These are phyloP conservation scores for Malacoctenus gilli DNA, from an alignment of 2,797 vertebrate genomes.

Conservation along the genomic window DNA sequence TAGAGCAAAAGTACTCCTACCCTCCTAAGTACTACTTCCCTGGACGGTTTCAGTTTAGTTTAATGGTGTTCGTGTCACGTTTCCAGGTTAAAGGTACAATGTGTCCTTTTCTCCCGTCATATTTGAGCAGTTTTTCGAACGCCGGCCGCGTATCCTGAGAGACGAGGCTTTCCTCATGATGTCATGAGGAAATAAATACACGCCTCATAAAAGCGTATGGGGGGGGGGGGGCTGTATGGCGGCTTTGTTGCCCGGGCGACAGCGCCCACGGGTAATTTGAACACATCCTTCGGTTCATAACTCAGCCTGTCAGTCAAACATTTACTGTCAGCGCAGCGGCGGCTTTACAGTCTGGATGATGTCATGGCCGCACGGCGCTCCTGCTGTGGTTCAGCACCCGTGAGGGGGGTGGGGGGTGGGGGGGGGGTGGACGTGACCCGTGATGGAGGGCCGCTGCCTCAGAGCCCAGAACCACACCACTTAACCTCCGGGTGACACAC, in stretches of 20 bases:
- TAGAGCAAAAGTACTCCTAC: too few species aligned
- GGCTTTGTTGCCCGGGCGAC: conserved; percentile 24
- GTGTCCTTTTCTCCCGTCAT: too few species aligned
- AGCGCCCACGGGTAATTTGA: conserved; percentile 18
- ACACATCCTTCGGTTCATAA: conserved; percentile 33
- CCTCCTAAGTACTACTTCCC: too few species aligned
- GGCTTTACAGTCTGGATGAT: conserved; percentile 31
- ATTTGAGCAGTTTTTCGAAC: too few species aligned
- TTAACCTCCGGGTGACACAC: conserved; percentile 60
- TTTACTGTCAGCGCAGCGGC: conserved; percentile 31
- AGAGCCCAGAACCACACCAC: conserved; percentile 67
- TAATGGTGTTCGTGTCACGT: too few species aligned
- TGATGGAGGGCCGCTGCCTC: conserved; percentile 44
- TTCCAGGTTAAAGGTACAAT: too few species aligned
- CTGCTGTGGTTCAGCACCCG: conserved; percentile 34
- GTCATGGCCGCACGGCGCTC: too few species aligned
- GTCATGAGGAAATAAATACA: conserved; percentile 21
- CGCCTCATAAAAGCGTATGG: conserved; percentile 15
- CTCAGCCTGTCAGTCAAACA: conserved; percentile 34
- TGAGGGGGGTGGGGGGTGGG: too few species aligned
- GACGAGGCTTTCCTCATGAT: conserved; percentile 12
- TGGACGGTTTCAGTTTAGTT: too few species aligned
- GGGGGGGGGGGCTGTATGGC: conserved; percentile 16
- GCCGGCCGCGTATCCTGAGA: conserved; percentile 13
- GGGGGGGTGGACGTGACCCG: conserved; percentile 58